A percentile compares a stretch with the other conserved stretches of the same genome.
phyloP scores from a whole-genome alignment of 23 tunicate species.

The Oikopleura dioica region DNA sequence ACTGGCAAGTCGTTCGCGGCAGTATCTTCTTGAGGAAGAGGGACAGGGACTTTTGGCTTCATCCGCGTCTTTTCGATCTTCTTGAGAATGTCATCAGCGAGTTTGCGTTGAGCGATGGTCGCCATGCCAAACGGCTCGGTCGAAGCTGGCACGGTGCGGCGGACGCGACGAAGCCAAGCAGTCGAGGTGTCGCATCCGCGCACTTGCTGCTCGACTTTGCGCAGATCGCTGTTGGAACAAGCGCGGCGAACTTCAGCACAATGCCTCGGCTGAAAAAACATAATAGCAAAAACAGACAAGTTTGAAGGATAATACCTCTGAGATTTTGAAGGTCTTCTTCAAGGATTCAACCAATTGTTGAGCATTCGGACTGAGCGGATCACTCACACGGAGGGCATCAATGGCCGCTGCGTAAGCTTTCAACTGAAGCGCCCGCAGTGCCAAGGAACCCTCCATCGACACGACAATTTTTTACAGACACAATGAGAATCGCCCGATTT shows the following conservation, averaged over 20 bases:
- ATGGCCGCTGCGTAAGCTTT: constrained; percentile 1
- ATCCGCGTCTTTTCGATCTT: no score
- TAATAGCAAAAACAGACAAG: no score
- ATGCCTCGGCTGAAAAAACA: not conserved
- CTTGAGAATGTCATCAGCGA: not conserved
- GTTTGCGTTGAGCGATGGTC: not conserved
- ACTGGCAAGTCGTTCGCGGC: no score
- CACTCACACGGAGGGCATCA: constrained; percentile 9
- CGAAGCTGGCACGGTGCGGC: not conserved
- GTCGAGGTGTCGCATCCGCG: not conserved
- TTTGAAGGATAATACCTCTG: no score
- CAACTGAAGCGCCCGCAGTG: constrained; percentile 7
- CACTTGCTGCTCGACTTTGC: not conserved
- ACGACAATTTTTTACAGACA: not conserved
- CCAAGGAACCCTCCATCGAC: constrained; percentile 12
- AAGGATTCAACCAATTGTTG: not conserved
- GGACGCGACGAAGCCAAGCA: not conserved
- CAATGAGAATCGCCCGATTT: constrained; percentile 9
- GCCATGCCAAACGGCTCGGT: not conserved
- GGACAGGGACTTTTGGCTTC: no score
- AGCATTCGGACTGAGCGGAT: no score
- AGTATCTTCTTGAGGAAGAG: no score
- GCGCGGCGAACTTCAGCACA: not conserved
- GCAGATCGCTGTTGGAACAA: not conserved
- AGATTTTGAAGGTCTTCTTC: not conserved